These are phyloP conservation scores for rat (Rattus norvegicus) DNA, from an alignment of 2,113 vertebrate species.

Conservation along the genomic window GRCr8 NC_086038.1:52114001-52114500, in stretches of 20 bases:
- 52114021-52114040: background rate
- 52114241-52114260: background rate
- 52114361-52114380: background rate
- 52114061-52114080: background rate
- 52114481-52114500: background rate
- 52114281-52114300: background rate
- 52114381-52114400: background rate
- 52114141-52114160: background rate
- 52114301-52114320: background rate
- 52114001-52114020: background rate
- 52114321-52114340: background rate
- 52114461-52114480: background rate
- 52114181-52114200: background rate
- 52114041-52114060: background rate
- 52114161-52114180: background rate
- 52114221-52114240: background rate
- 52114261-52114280: background rate
- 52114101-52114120: background rate
- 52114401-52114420: background rate
- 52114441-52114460: background rate
- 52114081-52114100: background rate
- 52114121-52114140: background rate
- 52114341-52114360: background rate
- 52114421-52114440: background rate
- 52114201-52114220: background rate